phyloP scores from a whole-genome alignment of 2,888 invertebrate species.

The Drosophila merina region DNA sequence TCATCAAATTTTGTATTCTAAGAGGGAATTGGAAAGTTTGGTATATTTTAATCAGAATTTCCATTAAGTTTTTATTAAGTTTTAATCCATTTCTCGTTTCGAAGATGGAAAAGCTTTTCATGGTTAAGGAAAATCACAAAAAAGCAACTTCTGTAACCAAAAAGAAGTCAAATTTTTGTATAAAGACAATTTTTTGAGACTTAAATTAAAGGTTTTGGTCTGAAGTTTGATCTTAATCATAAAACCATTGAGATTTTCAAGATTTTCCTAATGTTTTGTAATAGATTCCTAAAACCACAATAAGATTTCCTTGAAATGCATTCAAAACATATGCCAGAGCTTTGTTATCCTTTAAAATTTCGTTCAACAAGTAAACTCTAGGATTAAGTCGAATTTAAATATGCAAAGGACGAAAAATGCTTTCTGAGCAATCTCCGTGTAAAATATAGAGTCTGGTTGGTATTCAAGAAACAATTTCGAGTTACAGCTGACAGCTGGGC shows the following conservation, averaged over 20 bases:
- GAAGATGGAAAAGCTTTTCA: no score
- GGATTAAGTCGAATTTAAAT: constrained; percentile 4
- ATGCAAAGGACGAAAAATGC: neutral
- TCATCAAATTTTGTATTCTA: neutral
- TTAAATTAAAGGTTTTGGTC: no score
- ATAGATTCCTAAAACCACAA: neutral
- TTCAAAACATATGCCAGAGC: neutral
- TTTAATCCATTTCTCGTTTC: no score
- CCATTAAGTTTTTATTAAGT: no score
- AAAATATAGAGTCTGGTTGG: neutral
- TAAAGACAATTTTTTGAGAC: no score
- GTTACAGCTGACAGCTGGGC: constrained; percentile 1
- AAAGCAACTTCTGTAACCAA: no score
- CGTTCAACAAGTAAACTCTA: constrained; percentile 1
- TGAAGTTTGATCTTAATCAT: no score
- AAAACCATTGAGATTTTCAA: no score
- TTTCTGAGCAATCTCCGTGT: neutral
- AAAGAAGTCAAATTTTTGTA: no score
- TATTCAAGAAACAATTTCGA: neutral
- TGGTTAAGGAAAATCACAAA: no score
- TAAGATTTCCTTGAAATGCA: neutral
- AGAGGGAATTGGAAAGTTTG: neutral
- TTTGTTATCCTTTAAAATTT: neutral
- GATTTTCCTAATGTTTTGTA: no score
- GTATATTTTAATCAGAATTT: no score